Evolutionary conservation across 2,113 vertebrate species (phyloP), one percentile per base, ranked within the genome.

Genomic region (Nyctereutes procyonoides): DNA sequence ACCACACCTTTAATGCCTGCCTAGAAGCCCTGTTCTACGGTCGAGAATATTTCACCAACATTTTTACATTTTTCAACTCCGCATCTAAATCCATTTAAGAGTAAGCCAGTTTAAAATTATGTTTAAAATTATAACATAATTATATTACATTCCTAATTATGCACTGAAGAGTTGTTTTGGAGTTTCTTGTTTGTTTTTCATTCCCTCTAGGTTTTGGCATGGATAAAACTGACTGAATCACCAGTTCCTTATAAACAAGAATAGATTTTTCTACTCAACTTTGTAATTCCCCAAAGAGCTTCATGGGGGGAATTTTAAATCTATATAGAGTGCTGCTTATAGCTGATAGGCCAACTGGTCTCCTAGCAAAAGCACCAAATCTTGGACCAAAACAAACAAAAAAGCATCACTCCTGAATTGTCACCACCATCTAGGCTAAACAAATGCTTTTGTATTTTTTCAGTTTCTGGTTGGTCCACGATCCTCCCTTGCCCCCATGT

Each of bases 271-370:
- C 8, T 0, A 55, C 0, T 63, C 32, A 55, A 58, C 73, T 97
- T 96, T 81, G 4, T 79, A 93, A 91, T 90, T 88, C 53, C 85
- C 32, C 4, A 53, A 95, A 89, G 24, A 30, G 80, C 19, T 43
- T 35, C 63, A 73, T 0, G 22, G 60, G 79, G 28, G 17, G 53
- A 83, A 19, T 56, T 65, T 76, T 76, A 48, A 14, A 60, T 62
- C 65, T 55, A 58, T 4, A 63, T 43, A 86, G 22, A 71, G 17
- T 19, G 24, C 48, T 58, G 16, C 48, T 82, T 74, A 48, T 20
- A 91, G 35, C 65, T 53, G 24, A 96, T 14, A 69, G 30, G 22
- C 32, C 76, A 83, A 88, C 30, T n/a, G 86, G 82, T 88, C 38
- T 90, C 93, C 76, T 55, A 77, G 35, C 43, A 83, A 96, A 71